Base-by-base conservation (phyloP, 2,113 vertebrate genomes). In the Dicerorhinus sumatrensis region DNA sequence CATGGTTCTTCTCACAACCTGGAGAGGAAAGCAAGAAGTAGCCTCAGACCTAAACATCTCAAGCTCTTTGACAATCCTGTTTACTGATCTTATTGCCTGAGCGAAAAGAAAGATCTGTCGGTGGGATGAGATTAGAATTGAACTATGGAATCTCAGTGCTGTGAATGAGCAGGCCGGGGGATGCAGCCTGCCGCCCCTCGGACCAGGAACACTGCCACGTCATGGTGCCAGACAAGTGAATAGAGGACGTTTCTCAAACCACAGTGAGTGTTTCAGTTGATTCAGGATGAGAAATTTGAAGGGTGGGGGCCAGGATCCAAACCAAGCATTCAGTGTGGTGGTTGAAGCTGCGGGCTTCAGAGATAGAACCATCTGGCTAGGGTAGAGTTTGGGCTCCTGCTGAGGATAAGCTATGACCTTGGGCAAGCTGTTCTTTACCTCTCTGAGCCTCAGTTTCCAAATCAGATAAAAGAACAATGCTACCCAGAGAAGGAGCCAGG, bases 371-470 rank as follows among this genome's bases (percentile, higher is more conserved):
- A 63, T 27, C 67, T 76, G 91, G 23, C 88, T 48, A 6, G 39
- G 36, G 13, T 23, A 17, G 11, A 81, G 82, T 76, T 46, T 14
- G 8, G 31, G 20, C 33, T 90, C 80, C 48, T 46, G 20, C 62
- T 0, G 1, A 77, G 18, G 51, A 65, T 69, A 39, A 27, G 80
- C 67, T 2, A 12, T 56, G 72, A 81, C 67, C 20, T 70, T 23
- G 16, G 18, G 70, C 72, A 56, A 69, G 27, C 27, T 80, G 18
- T 31, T 81, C 51, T 63, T 58, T 65, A 33, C 56, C 46, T 92
- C 83, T 25, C 39, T 46, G 29, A 75, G 70, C 33, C 92, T 95
- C 90, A 31, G 23, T 81, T 79, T 92, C 96, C 84, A 79, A 46
- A 81, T 81, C 65, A 80, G 21, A 76, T 72, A 77, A 96, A 80